Evolutionary conservation across 2,797 vertebrate genomes (phyloP).

Genomic region (Taenioides sp.): DNA sequence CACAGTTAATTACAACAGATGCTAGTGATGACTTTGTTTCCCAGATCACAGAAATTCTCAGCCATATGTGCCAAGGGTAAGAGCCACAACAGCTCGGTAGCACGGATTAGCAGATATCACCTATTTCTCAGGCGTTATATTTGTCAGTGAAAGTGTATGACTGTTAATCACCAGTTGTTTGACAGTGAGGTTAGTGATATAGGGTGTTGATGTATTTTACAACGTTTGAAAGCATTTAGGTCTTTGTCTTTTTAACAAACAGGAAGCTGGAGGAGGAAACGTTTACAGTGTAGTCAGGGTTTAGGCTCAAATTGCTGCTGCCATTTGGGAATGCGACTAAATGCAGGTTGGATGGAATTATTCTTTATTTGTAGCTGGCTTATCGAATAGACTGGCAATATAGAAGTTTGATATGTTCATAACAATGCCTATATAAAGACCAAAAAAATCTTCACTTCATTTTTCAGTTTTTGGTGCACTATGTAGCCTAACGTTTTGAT

Average conservation of each 20-base stretch:
- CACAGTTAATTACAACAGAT: constrained; percentile 25
- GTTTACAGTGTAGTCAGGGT: not conserved
- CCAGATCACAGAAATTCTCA: constrained; percentile 16
- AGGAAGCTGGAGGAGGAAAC: too few species aligned
- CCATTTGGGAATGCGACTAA: too few species aligned
- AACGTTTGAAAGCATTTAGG: too few species aligned
- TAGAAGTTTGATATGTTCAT: too few species aligned
- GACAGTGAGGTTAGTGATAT: not conserved
- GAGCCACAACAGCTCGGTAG: constrained; percentile 1
- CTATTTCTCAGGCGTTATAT: not conserved
- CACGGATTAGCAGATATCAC: constrained; percentile 5
- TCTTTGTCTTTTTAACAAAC: too few species aligned
- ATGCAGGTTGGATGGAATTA: too few species aligned
- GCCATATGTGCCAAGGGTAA: constrained; percentile 10
- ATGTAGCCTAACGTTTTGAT: not conserved
- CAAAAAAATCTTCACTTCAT: too few species aligned
- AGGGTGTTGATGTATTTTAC: not conserved
- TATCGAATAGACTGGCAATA: too few species aligned
- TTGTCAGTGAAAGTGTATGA: too few species aligned
- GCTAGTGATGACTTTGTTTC: constrained; percentile 16
- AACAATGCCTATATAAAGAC: too few species aligned
- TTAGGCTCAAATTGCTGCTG: not conserved
- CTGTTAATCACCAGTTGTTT: not conserved
- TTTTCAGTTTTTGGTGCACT: not conserved
- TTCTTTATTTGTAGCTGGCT: too few species aligned